Base-by-base conservation (phyloP, 2,797 vertebrate species). In the Halcyon chelicuti region DNA sequence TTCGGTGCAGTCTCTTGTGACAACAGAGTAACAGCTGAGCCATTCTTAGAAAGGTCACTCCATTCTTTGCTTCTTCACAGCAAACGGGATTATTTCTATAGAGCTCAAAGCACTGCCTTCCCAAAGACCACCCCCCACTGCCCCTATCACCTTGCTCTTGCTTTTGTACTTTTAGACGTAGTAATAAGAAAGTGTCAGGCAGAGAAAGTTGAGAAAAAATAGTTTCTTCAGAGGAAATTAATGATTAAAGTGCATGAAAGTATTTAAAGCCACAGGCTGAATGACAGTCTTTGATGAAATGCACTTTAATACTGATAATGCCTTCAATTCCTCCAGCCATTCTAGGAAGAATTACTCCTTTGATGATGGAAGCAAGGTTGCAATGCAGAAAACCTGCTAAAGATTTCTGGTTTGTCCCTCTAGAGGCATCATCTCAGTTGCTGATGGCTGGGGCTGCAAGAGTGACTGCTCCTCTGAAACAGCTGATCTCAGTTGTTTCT, bases 381-480 rank as follows among this genome's bases (percentile, higher is more conserved):
- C 37, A 61, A 39, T 18, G 12, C 73, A 66, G 54, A 51, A 52
- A 44, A 70, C 66, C 73, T 88, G 57, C 80, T 84, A 96, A 22
- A 89, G 90, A 29, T 70, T 77, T 31, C 77, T 86, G 67, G 9
- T 28, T 39, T 67, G 77, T 76, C 87, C 49, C 84, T 97, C 89
- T 77, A 89, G 74, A 60, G 94, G 93, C 81, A 91, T 23, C 95
- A 92, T 93, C 90, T 96, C 96, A 1, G 79, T 96, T 92, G 79
- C 81, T 52, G 86, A 28, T 5, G 37, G 62, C 93, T 81, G 78
- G 70, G 95, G 75, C 33, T 95, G 91, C 77, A 97, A 55, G 1
- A 95, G 96, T 12, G 94, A 61, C 86, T 96, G 90, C 66, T 97
- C 93, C 65, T 98, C 95, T 4, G 91, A 70, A 61, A 52, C 83